Conservation (phyloP, 2,888 invertebrate genomes). For the Drosophila neutralis region DNA sequence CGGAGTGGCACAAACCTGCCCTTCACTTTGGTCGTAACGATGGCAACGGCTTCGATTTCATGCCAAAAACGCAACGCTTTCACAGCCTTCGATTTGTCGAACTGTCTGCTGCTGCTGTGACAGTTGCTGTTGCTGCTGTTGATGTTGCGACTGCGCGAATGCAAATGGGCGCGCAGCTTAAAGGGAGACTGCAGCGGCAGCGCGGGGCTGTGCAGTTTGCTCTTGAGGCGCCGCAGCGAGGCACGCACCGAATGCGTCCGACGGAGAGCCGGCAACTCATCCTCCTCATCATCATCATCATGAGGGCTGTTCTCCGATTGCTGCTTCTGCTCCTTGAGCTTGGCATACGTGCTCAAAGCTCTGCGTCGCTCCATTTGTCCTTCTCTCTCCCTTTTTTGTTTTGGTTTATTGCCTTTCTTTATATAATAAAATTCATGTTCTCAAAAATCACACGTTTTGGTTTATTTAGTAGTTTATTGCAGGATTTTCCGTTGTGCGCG, state of each 20-base stretch:
- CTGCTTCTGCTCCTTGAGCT: conserved; percentile 62
- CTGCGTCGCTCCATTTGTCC: conserved; percentile 77
- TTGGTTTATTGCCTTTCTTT: conserved; percentile 3
- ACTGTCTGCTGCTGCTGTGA: conserved; percentile 24
- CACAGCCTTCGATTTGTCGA: conserved; percentile 57
- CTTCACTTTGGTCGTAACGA: conserved; percentile 55
- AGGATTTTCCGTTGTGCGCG: conserved; percentile 60
- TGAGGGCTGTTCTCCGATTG: conserved; percentile 13
- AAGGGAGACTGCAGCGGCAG: conserved; percentile 80
- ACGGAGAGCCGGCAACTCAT: conserved; percentile 83
- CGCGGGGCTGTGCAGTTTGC: conserved; percentile 84
- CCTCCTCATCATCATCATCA: conserved; percentile 10
- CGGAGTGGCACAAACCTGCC: conserved; percentile 63
- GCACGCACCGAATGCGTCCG: conserved; percentile 90
- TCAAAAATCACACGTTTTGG: background rate
- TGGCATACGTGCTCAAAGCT: conserved; percentile 72
- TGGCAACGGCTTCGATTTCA: conserved; percentile 69
- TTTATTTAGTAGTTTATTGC: conserved; percentile 25
- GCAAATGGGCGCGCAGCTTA: conserved; percentile 76
- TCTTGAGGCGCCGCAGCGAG: conserved; percentile 89
- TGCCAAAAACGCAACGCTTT: conserved; percentile 64
- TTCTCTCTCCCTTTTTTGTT: conserved; percentile 19
- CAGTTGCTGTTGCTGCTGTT: conserved; percentile 14
- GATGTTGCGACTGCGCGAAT: conserved; percentile 56
- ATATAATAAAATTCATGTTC: conserved; percentile 1